Base-by-base conservation (phyloP, 2,797 vertebrate genomes). In the Caiman crocodilus region DNA sequence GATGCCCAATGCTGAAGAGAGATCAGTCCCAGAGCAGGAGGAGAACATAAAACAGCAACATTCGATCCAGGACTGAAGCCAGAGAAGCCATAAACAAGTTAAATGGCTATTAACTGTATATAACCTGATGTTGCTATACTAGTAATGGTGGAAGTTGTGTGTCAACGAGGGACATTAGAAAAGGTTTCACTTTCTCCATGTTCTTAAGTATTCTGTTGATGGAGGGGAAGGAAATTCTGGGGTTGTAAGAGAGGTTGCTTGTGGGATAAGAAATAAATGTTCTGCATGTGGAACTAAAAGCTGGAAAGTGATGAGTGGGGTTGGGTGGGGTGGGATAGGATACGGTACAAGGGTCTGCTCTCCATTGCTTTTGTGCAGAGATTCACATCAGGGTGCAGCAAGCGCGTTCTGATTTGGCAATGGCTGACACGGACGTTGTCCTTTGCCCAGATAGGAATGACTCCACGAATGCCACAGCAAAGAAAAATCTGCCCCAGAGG, bases 21-120 rank as follows among this genome's bases (percentile, higher is more conserved):
- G 79, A 2, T 2, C 6, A 14, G 26, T 67, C 60, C 89, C 3
- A 1, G 15, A 57, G 82, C 67, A 5, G 30, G 0, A 17, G 76
- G 86, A 61, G 80, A 85, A 73, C 11, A n/a, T 25, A 35, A 56
- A 83, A 7, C 82, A 74, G 90, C 83, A 2, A 61, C 6, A 77
- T 83, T 28, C 61, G 60, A 78, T n/a, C 84, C 89, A 91, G 90
- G 88, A 95, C 56, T 0, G 61, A 14, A 85, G 95, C 94, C 95
- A 95, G 92, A 2, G 88, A 61, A 88, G 89, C 89, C 9, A 60
- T 63, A 89, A 95, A 95, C 71, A 42, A 84, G 74, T 32, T 83
- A 78, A 79, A 84, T 84, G 87, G 79, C 79, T 79, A 69, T 92
- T 85, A 94, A 80, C 74, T n/a, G 90, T 4, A 0, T 61, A 20